Evolutionary conservation across 2,113 vertebrate species (phyloP), one percentile per base, ranked within the genome.

Genomic region (Loxodonta africana): DNA sequence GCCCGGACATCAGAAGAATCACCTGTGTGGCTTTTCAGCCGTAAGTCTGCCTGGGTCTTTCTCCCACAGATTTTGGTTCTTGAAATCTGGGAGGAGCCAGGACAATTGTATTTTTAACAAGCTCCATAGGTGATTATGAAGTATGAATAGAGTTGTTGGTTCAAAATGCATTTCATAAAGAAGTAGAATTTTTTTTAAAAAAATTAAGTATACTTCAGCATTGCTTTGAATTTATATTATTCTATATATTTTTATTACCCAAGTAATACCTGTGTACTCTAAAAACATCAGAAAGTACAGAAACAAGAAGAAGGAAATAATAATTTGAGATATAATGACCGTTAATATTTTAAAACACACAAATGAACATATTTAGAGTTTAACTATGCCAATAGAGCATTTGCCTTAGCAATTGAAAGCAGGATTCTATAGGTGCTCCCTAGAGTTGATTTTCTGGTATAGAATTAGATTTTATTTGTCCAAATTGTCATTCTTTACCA

Each of bases 341-440:
- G 62, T 46, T 84, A 53, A 63, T 87, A 83, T 91, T 94, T 94
- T 41, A 84, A 91, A 95, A 73, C 53, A 48, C 33, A 26, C 10
- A 67, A 67, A 62, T 67, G 63, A 48, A 81, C 65, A 90, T 80
- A 90, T 80, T 77, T 77, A 88, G 8, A 71, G 28, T 86, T 96
- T 57, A 88, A 57, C 4, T 44, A 48, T 53, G 78, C 44, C 73
- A 51, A 77, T 4, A 74, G 51, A 88, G 10, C 18, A 65, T 78
- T 85, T 81, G 37, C 44, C 11, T 95, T 85, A 65, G 41, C 2
- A 91, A 23, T 41, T 51, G 5, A 53, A 96, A 90, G 48, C 44
- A 18, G 73, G 90, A 93, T 83, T 86, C 48, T 28, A 89, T 67
- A 74, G 21, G 11, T 73, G 9, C 11, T 88, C 26, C 17, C 53